Percentiles rank a stretch among this genome's conserved stretches.
Conservation (phyloP, 2,113 vertebrate genomes). For the Hepsetus odoe region DNA sequence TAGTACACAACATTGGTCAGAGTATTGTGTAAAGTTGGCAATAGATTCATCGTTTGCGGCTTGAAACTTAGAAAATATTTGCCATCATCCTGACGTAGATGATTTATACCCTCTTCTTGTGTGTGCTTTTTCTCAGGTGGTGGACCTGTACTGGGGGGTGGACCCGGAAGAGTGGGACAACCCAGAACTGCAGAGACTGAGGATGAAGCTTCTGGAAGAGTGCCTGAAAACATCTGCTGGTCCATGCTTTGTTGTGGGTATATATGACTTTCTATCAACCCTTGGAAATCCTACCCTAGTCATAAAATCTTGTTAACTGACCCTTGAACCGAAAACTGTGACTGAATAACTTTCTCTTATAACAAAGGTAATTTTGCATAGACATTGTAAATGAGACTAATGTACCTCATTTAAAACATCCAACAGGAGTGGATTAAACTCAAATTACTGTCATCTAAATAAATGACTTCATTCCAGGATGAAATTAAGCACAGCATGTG, state of each 20-base stretch:
- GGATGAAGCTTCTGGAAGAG: conserved; percentile 96
- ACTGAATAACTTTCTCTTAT: background rate
- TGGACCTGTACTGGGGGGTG: conserved; percentile 97
- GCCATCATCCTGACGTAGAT: background rate
- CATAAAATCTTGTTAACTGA: background rate
- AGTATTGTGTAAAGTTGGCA: background rate
- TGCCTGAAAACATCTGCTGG: conserved; percentile 96
- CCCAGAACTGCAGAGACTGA: conserved; percentile 89
- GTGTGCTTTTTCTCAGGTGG: conserved; percentile 80
- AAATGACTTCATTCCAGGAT: background rate
- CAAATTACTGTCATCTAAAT: background rate
- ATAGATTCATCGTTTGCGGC: background rate
- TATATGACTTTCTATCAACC: conserved; percentile 56
- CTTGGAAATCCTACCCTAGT: background rate
- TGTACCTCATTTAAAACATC: background rate
- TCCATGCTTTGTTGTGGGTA: conserved; percentile 99
- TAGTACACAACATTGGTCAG: background rate
- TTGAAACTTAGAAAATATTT: background rate
- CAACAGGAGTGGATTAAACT: background rate
- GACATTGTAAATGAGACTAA: conserved; percentile 4
- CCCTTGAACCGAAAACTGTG: background rate
- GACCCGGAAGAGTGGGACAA: conserved; percentile 92
- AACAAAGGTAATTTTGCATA: background rate
- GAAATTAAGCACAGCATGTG: background rate
- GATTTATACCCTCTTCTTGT: conserved; percentile 8